phyloP scores from a whole-genome alignment of 2,888 invertebrate genomes.

The Disparrhopalites patrizii region DNA sequence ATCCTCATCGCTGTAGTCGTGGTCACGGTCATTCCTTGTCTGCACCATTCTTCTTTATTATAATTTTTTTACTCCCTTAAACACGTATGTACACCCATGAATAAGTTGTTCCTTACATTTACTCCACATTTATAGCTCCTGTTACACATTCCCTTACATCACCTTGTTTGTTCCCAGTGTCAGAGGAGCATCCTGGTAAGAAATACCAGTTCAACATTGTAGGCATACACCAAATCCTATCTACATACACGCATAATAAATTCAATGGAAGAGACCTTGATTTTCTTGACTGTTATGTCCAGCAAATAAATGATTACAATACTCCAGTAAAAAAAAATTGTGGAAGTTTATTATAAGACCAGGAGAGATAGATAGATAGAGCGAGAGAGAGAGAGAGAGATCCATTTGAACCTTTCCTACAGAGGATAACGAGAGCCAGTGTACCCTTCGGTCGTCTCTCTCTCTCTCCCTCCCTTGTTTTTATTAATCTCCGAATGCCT shows the following conservation, averaged over 20 bases:
- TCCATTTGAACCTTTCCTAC: neutral
- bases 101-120: no score
- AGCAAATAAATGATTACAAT: constrained; percentile 1
- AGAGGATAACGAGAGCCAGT: neutral
- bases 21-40: constrained; percentile 20
- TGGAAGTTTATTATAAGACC: neutral
- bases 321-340: neutral
- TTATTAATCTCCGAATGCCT: neutral
- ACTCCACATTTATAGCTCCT: neutral
- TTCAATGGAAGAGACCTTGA: neutral
- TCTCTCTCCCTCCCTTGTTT: neutral
- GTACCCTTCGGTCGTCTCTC: no score
- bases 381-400: neutral
- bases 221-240: no score
- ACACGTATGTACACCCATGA: no score
- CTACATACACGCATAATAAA: no score
- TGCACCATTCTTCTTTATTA: constrained; percentile 8
- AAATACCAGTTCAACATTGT: no score
- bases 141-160: no score
- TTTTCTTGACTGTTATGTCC: neutral
- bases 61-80: no score
- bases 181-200: neutral
- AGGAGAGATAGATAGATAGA: neutral
- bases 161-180: no score
- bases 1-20: constrained; percentile 9